phyloP scores from a whole-genome alignment of 1,140 invertebrate species.

The Anoplophora glabripennis region DNA sequence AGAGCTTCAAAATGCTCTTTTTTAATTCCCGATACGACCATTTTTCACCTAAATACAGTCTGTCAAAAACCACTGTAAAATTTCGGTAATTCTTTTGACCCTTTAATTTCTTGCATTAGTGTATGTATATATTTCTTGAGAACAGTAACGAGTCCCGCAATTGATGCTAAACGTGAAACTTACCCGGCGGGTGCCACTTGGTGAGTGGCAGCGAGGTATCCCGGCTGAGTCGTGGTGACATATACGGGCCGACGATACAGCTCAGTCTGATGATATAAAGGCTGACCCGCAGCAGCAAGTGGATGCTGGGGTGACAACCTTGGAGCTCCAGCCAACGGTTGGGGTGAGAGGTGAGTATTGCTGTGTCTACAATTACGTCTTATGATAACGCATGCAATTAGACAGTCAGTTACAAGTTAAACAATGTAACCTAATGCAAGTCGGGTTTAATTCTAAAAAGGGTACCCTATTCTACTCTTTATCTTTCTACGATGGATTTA shows the following conservation, averaged over 20 bases:
- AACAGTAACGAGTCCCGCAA: neutral
- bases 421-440: no score
- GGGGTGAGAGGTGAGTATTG: conserved; percentile 52
- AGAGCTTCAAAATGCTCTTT: no score
- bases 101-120: no score
- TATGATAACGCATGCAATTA: conserved; percentile 5
- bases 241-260: conserved; percentile 62
- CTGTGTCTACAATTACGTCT: conserved; percentile 42
- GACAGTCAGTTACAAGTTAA: neutral
- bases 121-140: neutral
- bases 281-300: conserved; percentile 53
- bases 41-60: no score
- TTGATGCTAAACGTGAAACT: conserved; percentile 27
- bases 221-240: conserved; percentile 58
- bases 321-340: conserved; percentile 49
- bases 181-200: conserved; percentile 54
- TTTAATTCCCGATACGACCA: no score
- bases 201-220: conserved; percentile 54
- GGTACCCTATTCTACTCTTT: no score
- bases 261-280: conserved; percentile 56
- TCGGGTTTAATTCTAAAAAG: no score
- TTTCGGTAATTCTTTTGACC: no score
- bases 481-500: no score
- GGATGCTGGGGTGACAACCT: conserved; percentile 52
- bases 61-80: no score